These are phyloP conservation scores for Drosophila antonietae DNA, from an alignment of 2,888 invertebrate genomes.

Conservation along the genomic window DNA sequence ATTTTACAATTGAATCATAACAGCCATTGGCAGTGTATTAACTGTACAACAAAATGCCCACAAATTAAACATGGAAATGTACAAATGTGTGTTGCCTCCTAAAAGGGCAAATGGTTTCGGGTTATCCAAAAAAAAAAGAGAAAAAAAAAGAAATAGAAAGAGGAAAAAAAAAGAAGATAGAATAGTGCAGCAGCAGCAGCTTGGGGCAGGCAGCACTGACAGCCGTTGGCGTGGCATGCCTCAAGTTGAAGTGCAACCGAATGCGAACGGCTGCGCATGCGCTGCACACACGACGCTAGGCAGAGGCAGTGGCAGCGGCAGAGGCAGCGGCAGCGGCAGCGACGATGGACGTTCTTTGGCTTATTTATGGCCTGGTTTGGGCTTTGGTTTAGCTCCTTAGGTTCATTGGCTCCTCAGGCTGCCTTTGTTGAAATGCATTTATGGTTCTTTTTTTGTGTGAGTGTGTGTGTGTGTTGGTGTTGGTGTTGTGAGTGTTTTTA, in stretches of 20 bases:
- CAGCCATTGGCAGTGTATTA: conserved; percentile 3
- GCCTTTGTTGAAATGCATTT: conserved; percentile 75
- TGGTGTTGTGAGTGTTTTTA: conserved; percentile 53
- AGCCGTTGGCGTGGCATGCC: conserved; percentile 62
- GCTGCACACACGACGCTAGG: conserved; percentile 58
- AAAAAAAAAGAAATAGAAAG: conserved; percentile 6
- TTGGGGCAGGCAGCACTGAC: conserved; percentile 30
- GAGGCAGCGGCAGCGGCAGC: conserved; percentile 6
- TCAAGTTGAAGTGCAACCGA: conserved; percentile 76
- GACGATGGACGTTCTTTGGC: conserved; percentile 43
- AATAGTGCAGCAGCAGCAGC: conserved; percentile 30
- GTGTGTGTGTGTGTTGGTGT: conserved; percentile 21
- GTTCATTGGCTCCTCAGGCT: conserved; percentile 75
- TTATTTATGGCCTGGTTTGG: conserved; percentile 74
- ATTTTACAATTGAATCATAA: not conserved
- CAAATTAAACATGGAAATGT: conserved; percentile 44
- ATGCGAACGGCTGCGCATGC: conserved; percentile 70
- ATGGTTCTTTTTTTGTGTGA: conserved; percentile 57
- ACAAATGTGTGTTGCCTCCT: conserved; percentile 43
- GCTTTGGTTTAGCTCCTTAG: conserved; percentile 69
- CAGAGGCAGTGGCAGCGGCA: conserved; percentile 3
- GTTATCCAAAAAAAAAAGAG: conserved; percentile 8
- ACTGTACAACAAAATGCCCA: conserved; percentile 48
- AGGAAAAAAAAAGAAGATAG: conserved; percentile 25
- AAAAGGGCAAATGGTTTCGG: conserved; percentile 54